Percentiles rank a stretch among this genome's conserved stretches.
Evolutionary conservation across 2,797 vertebrate species (phyloP).

Genomic region (Lycodopsis pacificus): DNA sequence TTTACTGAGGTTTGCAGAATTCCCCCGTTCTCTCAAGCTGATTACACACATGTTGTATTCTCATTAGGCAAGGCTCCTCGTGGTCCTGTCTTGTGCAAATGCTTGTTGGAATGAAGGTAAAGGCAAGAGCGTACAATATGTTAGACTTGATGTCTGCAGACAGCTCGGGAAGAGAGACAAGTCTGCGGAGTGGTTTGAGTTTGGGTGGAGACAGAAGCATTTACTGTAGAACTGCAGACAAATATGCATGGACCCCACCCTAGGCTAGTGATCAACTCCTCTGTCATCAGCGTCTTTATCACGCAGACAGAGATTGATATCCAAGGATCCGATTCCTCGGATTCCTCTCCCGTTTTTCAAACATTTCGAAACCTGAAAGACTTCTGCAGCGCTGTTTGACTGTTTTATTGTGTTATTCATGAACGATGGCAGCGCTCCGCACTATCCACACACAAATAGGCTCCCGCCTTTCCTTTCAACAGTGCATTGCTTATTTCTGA

Average conservation of each 20-base stretch:
- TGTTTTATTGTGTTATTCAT: slow-evolving; percentile 74
- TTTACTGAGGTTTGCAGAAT: slow-evolving; percentile 73
- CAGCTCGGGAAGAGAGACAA: slow-evolving; percentile 75
- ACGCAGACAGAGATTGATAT: slow-evolving; percentile 82
- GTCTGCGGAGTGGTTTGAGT: slow-evolving; percentile 79
- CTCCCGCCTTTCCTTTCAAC: slow-evolving; percentile 46
- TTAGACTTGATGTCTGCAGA: slow-evolving; percentile 73
- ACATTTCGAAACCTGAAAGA: slow-evolving; percentile 63
- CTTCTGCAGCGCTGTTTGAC: slow-evolving; percentile 51
- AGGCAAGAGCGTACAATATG: slow-evolving; percentile 56
- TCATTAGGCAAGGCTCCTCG: slow-evolving; percentile 73
- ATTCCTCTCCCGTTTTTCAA: slow-evolving; percentile 74
- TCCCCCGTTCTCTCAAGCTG: slow-evolving; percentile 69
- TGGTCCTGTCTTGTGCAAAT: slow-evolving; percentile 69
- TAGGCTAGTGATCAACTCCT: slow-evolving; percentile 79
- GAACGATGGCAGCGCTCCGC: slow-evolving; percentile 56
- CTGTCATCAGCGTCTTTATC: slow-evolving; percentile 83
- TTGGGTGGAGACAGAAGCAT: slow-evolving; percentile 83
- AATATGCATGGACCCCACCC: slow-evolving; percentile 82
- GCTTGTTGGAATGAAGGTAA: slow-evolving; percentile 75
- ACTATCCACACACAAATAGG: slow-evolving; percentile 62
- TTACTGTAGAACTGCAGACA: slow-evolving; percentile 85
- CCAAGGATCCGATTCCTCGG: slow-evolving; percentile 74
- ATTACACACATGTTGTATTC: slow-evolving; percentile 81
- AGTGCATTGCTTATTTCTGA: slow-evolving; percentile 50